Base-by-base conservation (phyloP, 2,113 vertebrate species). In the Stegastes partitus region DNA sequence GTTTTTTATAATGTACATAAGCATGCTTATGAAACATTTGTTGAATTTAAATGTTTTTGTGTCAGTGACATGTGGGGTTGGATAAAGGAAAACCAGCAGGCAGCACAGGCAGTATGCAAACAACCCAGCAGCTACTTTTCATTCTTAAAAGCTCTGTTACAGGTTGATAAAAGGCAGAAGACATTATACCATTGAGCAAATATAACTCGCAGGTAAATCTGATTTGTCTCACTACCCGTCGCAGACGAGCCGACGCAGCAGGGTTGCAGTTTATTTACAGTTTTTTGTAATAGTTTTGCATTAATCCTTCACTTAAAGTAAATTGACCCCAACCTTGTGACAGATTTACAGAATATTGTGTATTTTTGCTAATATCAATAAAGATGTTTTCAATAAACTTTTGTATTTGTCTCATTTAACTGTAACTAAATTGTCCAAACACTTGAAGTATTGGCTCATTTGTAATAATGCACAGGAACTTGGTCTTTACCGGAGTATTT, bases 1-100 rank as follows among this genome's bases (percentile, higher is more conserved):
- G 51, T 79, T 79, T 83, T 77, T 85, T 77, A 63, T 82, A 74
- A 59, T 83, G 69, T 86, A 82, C n/a, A 84, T 83, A 87, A 22
- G 77, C 85, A 83, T 86, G 79, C 28, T 47, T 68, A 11, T 63
- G 23, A 50, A 42, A 31, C 56, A 58, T 64, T 58, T 78, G 54
- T 85, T 64, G 1, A 57, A 11, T 68, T 63, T 23, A 44, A 44
- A 68, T 28, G 16, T 10, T 61, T 21, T 45, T 66, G 1, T 62
- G 45, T 72, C 34, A 3, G 28, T 14, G 42, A 62, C 23, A 66
- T 49, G 57, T 0, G 21, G 42, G 23, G 12, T 22, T 54, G 6
- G 14, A 18, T 4, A 45, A 28, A 57, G n/a, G 6, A 57, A 15
- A 4, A 7, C 67, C 22, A 25, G 23, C 22, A 23, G n/a, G 59